Evolutionary conservation across 1,140 invertebrate genomes (phyloP), one percentile per base, ranked within the genome.

Genomic region (Pachypeltis micranthus): DNA sequence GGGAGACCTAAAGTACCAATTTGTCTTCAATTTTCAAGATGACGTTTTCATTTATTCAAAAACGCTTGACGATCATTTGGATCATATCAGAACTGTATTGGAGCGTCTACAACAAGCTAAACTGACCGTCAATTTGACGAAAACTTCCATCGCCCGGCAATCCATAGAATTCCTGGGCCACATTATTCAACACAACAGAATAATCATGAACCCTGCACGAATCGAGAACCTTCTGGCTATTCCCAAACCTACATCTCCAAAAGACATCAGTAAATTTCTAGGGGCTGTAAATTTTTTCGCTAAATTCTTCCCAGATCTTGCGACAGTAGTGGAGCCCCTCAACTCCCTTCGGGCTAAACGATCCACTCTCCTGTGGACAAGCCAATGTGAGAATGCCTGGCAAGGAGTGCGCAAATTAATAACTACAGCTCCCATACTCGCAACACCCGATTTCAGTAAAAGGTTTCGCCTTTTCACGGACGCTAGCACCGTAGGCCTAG

Each of bases 11-110:
- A 7, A 14, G 12, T 57, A 26, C 55, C 4, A 57, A 2, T 63
- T 24, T 27, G 4, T 28, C 2, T 51, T 56, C 12, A 14, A 51
- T 29, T 76, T 70, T 62, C 21, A 75, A 28, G 73, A 74, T 67
- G 76, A 74, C 61, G 65, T 69, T 31, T 64, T 71, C 44, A 62
- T 66, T 60, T 66, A 63, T 24, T 61, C 31, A 2, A 2, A 29
- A 14, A 62, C 28, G 34, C 66, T 60, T 25, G 67, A 68, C 19
- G 47, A 61, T 24, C 67, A 68, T 57, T 10, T 64, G n/a, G n/a
- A n/a, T n/a, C n/a, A n/a, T n/a, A n/a, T n/a, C n/a, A n/a, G n/a
- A n/a, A n/a, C n/a, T n/a, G 69, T n/a, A 39, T 70, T 1, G 4
- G 31, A 7, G n/a, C 39, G 67, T 26, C 44, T 66, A 24, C 25